phyloP scores from a whole-genome alignment of 2,888 invertebrate species.

The Stenoptilia bipunctidactyla region DNA sequence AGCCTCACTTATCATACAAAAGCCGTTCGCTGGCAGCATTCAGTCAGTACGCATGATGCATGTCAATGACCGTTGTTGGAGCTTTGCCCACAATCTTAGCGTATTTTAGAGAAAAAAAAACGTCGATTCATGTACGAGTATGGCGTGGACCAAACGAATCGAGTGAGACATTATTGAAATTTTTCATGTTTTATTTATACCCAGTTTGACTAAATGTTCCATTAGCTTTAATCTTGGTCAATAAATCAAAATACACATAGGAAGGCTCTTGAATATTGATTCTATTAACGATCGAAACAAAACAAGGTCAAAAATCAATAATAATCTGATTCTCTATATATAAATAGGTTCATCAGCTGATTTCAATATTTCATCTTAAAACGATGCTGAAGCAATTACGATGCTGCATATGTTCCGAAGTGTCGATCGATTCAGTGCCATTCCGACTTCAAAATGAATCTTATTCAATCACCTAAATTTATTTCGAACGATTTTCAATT shows the following conservation, averaged over 20 bases:
- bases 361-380: conserved; percentile 24
- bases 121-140: no score
- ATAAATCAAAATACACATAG: no score
- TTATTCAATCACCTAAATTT: conserved; percentile 21
- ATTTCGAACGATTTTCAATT: not conserved
- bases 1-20: no score
- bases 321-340: not conserved
- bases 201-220: no score
- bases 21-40: not conserved
- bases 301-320: conserved; percentile 12
- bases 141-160: no score
- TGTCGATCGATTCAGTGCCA: conserved; percentile 28
- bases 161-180: no score
- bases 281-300: not conserved
- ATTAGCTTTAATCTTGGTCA: no score
- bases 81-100: not conserved
- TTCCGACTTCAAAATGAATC: conserved; percentile 33
- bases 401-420: conserved; percentile 30
- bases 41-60: not conserved
- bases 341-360: not conserved
- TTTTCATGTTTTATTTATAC: no score
- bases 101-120: no score
- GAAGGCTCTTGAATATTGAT: no score
- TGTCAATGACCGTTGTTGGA: conserved; percentile 1
- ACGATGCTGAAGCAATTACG: conserved; percentile 46